Evolutionary conservation across 1,140 invertebrate species (phyloP), one percentile per base, ranked within the genome.

Genomic region (Araneus ventricosus): DNA sequence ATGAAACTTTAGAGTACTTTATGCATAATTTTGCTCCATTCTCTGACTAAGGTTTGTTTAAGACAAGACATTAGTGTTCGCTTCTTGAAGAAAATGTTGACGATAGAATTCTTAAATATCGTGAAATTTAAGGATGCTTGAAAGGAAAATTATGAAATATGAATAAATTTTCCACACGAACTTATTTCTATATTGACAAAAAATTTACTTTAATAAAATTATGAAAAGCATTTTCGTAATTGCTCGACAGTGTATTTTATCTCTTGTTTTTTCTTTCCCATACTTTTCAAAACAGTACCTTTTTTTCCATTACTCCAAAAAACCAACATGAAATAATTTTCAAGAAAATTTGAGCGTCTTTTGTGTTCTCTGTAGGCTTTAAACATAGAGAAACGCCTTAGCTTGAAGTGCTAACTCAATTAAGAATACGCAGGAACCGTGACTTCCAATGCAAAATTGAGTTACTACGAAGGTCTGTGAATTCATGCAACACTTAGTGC

Each of bases 371-470:
- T 27, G 39, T 7, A 22, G 14, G 41, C 27, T 24, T 30, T 45
- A 52, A 52, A 24, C 10, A 8, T n/a, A 39, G 39, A n/a, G 22
- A 45, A 52, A 24, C 45, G 30, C 30, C 39, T 82, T 6, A 82
- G 8, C 41, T 4, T 82, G 22, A 39, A 41, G 39, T 82, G 7
- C 41, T 82, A 82, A 82, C 80, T 82, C 80, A 52, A 82, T 82
- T 82, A 27, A 22, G 80, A 41, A 52, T n/a, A 52, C 27, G 20
- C 37, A 45, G 24, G 80, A 27, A 82, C 80, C 22, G 30, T 45
- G 39, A 82, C 39, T 82, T 82, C 45, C 80, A 82, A 45, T 82
- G 80, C 6, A 82, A 82, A 82, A 82, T 82, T 52, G 80, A 82
- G 39, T 82, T 82, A 82, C 80, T 8, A 14, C 22, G 1, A 6